Percentiles rank a stretch among this genome's conserved stretches.
These are phyloP conservation scores for Himalopsyche japonica DNA, from an alignment of 2,888 invertebrate genomes.

Conservation along the genomic window DNA sequence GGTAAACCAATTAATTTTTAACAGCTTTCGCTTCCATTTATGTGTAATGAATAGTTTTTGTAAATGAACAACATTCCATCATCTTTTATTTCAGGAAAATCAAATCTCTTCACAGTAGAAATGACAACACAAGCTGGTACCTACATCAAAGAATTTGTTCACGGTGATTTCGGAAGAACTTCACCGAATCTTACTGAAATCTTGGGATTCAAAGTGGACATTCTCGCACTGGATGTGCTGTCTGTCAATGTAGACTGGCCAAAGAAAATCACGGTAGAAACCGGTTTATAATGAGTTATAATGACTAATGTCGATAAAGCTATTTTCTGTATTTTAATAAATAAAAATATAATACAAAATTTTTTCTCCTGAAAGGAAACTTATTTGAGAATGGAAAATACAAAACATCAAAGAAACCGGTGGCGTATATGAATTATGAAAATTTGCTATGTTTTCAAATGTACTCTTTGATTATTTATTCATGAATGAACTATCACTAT, in stretches of 20 bases:
- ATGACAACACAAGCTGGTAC: conserved; percentile 88
- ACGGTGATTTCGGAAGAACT: conserved; percentile 93
- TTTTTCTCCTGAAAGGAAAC: too few species aligned
- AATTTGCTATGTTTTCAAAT: too few species aligned
- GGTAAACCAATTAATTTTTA: background rate
- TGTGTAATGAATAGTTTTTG: background rate
- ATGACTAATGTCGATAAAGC: too few species aligned
- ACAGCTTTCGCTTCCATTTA: too few species aligned
- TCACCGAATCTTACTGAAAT: conserved; percentile 73
- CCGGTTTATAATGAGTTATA: background rate
- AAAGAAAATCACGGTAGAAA: conserved; percentile 32
- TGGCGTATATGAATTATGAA: too few species aligned
- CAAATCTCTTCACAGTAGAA: conserved; percentile 65
- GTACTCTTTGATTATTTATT: too few species aligned
- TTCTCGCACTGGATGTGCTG: conserved; percentile 89
- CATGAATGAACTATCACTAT: too few species aligned
- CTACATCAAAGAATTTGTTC: conserved; percentile 96
- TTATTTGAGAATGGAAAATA: too few species aligned
- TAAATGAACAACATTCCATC: background rate
- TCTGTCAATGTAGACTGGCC: conserved; percentile 80
- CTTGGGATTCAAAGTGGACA: conserved; percentile 74
- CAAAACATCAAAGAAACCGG: too few species aligned
- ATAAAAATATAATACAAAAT: too few species aligned
- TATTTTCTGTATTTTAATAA: too few species aligned
- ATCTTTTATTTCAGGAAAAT: conserved; percentile 47